These are phyloP conservation scores for Oreochromis mossambicus DNA, from an alignment of 2,797 vertebrate species.

Conservation along the genomic window DNA sequence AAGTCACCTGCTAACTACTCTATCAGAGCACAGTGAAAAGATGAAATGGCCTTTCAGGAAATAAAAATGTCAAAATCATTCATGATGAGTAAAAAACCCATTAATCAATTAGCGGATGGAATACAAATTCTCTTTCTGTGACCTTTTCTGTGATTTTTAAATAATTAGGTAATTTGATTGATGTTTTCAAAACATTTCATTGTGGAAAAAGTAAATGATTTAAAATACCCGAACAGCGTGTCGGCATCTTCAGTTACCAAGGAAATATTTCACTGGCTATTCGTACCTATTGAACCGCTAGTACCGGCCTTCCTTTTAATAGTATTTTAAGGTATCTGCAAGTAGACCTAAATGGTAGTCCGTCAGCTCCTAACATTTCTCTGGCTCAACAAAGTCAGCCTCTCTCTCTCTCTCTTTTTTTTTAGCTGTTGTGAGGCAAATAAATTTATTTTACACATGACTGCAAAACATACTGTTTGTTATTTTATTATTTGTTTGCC, in stretches of 20 bases:
- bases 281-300: background rate
- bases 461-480: background rate
- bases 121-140: background rate
- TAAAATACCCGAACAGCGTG: background rate
- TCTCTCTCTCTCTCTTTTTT: background rate
- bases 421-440: background rate
- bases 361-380: background rate
- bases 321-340: background rate
- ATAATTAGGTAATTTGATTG: background rate
- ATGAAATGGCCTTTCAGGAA: conserved; percentile 31
- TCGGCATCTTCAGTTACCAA: background rate
- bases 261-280: background rate
- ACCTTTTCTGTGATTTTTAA: background rate
- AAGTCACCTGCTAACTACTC: conserved; percentile 5
- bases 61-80: conserved; percentile 50
- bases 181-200: background rate
- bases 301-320: background rate
- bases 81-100: conserved; percentile 19
- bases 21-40: background rate
- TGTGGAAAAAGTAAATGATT: background rate
- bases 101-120: conserved; percentile 16
- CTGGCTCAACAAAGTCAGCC: background rate
- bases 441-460: background rate
- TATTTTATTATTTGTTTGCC: background rate
- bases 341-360: background rate